Evolutionary conservation across 2,888 invertebrate species (phyloP).

Genomic region (Aphidius colemani): DNA sequence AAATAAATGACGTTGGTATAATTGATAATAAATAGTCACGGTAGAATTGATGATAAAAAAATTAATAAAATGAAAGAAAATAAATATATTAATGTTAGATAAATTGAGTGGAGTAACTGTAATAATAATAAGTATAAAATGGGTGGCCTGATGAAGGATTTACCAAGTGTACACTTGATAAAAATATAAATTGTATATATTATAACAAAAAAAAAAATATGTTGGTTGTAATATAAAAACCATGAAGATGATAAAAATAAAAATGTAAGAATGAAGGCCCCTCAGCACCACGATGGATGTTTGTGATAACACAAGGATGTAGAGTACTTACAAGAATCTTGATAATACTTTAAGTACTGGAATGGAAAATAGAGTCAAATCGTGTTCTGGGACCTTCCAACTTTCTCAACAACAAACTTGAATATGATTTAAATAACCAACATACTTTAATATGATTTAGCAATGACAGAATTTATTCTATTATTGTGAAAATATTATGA

Average conservation of each 20-base stretch:
- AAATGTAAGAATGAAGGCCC: not conserved
- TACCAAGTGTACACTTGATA: no score
- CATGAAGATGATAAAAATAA: no score
- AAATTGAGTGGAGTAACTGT: constrained; percentile 24
- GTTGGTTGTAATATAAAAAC: no score
- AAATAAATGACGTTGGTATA: not conserved
- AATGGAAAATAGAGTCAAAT: constrained; percentile 3
- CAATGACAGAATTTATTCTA: constrained; percentile 3
- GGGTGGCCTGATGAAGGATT: no score
- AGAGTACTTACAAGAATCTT: constrained; percentile 14
- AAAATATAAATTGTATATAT: no score
- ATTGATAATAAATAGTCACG: constrained; percentile 37
- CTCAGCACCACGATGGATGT: constrained; percentile 4
- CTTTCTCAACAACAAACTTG: not conserved
- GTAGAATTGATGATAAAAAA: constrained; percentile 42
- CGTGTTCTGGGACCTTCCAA: not conserved
- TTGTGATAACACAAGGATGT: constrained; percentile 9
- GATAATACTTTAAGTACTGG: not conserved
- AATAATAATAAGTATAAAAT: no score
- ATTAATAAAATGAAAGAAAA: constrained; percentile 38
- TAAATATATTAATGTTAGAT: constrained; percentile 18
- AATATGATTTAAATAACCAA: not conserved
- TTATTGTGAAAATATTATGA: not conserved
- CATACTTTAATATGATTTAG: constrained; percentile 8
- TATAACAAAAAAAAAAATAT: no score